Conservation (phyloP, 2,797 vertebrate species). For the Agapornis canus region DNA sequence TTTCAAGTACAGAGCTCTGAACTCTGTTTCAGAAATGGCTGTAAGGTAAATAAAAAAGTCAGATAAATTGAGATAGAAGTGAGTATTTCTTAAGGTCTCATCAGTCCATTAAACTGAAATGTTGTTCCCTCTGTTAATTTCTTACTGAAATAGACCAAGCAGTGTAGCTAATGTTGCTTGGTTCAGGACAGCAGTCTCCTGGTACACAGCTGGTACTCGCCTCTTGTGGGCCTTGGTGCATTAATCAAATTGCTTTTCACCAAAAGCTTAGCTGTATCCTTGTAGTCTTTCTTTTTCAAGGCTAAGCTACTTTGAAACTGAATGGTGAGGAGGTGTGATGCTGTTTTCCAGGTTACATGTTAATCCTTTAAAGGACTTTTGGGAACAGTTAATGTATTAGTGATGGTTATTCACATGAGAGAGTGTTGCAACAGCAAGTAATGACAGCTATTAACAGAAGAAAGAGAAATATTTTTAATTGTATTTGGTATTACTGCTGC, state of each 20-base stretch:
- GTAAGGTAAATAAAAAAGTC: background rate
- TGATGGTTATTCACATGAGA: background rate
- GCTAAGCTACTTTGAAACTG: background rate
- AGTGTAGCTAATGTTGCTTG: background rate
- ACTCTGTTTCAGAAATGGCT: background rate
- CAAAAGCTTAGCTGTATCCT: background rate
- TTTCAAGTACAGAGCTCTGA: background rate
- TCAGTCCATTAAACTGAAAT: background rate
- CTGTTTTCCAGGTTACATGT: background rate
- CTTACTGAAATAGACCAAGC: background rate
- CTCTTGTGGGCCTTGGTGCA: background rate
- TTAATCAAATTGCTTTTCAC: constrained; percentile 27
- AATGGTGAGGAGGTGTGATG: background rate
- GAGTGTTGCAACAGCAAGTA: background rate
- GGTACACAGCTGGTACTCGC: background rate
- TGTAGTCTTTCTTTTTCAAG: background rate
- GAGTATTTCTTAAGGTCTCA: background rate
- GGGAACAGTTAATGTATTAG: background rate
- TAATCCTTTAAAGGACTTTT: background rate
- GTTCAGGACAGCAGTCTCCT: background rate
- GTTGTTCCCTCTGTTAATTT: background rate
- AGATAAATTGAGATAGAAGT: background rate
- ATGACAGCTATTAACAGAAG: background rate
- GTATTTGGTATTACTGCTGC: background rate
- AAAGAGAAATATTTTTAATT: background rate